These are phyloP conservation scores for Nymphalis polychloros DNA, from an alignment of 2,888 invertebrate genomes.

Conservation along the genomic window DNA sequence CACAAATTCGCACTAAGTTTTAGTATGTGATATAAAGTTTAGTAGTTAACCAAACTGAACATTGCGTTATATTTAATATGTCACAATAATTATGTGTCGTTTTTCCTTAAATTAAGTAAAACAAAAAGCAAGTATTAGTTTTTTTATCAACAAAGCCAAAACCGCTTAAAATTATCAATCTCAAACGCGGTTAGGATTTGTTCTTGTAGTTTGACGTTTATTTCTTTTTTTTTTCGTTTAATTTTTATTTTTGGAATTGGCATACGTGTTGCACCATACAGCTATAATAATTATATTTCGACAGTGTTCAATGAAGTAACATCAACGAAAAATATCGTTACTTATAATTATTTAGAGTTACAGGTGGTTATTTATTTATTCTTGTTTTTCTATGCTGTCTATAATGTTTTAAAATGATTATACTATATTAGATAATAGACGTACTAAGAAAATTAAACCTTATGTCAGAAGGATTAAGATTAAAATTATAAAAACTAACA, in stretches of 20 bases:
- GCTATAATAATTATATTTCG: too few species aligned
- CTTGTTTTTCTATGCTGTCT: too few species aligned
- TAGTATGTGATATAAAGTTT: not conserved
- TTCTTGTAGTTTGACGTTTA: constrained; percentile 6
- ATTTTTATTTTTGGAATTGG: not conserved
- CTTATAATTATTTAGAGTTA: too few species aligned
- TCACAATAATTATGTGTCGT: not conserved
- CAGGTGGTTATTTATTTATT: too few species aligned
- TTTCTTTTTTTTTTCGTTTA: not conserved
- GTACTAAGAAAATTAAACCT: too few species aligned
- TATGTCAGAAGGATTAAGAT: too few species aligned
- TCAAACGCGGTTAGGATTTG: constrained; percentile 17
- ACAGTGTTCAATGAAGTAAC: too few species aligned
- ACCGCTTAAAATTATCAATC: not conserved
- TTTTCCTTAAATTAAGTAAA: not conserved
- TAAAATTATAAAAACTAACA: too few species aligned
- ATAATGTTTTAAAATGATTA: too few species aligned
- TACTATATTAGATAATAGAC: too few species aligned
- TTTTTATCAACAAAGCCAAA: not conserved
- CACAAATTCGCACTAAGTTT: constrained; percentile 6
- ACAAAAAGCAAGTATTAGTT: not conserved
- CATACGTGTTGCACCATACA: not conserved
- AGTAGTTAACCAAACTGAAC: not conserved
- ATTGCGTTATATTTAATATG: constrained; percentile 4
- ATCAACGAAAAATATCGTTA: too few species aligned